Evolutionary conservation across 1,140 invertebrate species (phyloP), one percentile per base, ranked within the genome.

Genomic region (Drosophila ironensis): DNA sequence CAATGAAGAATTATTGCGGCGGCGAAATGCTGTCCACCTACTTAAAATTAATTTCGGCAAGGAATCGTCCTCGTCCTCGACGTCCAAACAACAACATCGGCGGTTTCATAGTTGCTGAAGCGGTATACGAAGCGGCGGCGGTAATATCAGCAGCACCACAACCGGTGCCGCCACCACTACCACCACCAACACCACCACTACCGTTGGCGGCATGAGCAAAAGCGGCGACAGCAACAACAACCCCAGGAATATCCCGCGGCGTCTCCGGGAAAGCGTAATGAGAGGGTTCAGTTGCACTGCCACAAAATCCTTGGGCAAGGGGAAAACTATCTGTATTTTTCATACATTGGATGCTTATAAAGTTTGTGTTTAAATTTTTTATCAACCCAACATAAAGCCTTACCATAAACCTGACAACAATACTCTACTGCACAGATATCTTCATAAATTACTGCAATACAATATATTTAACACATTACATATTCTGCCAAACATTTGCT

Each of bases 1-100:
- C 80, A 84, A n/a, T 84, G 74, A 86, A 86, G 80, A 86, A 86
- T 86, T 86, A 86, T 86, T 75, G 80, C 80, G 60, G 67, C 80
- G 56, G 70, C 74, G 71, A 86, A 72, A 84, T 80, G 74, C 80
- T 86, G 80, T 86, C 80, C 80, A 86, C 80, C 80, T 86, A 86
- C 80, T 86, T 86, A 86, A 86, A 86, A 86, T 86, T 86, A 86
- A 86, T 86, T 86, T 86, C 74, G 52, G 48, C 74, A 57, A 51
- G 52, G 50, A 57, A 50, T 64, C 24, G 75, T 54, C 68, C n/a
- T n/a, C n/a, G n/a, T n/a, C n/a, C n/a, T n/a, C n/a, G n/a, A n/a
- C n/a, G 63, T 40, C 59, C 52, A 20, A 67, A 60, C 53, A 51
- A 33, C 51, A 44, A 59, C 20, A 42, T 27, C 19, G 33, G 33